Evolutionary conservation across 2,888 invertebrate species (phyloP).

Genomic region (Lutraria lutraria): DNA sequence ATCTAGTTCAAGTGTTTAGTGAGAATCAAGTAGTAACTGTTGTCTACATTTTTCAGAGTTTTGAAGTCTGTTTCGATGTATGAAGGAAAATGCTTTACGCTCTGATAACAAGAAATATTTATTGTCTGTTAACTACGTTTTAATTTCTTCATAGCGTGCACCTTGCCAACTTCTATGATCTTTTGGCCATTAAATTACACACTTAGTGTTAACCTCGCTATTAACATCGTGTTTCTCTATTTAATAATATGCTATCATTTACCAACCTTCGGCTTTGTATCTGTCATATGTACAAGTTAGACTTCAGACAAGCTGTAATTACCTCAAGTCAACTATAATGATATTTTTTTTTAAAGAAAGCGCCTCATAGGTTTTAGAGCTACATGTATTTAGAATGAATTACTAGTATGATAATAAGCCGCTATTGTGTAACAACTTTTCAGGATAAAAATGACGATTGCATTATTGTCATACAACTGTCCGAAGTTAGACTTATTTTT

Average conservation of each 20-base stretch:
- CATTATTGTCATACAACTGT: too few relatives aligned
- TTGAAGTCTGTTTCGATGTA: not conserved
- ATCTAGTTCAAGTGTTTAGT: too few relatives aligned
- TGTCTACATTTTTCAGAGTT: not conserved
- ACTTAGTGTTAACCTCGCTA: not conserved
- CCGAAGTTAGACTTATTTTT: too few relatives aligned
- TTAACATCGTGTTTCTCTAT: not conserved
- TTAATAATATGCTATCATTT: not conserved
- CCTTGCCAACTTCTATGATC: not conserved
- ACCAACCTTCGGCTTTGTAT: not conserved
- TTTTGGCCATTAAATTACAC: not conserved
- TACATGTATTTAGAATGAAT: too few relatives aligned
- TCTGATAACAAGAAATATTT: not conserved
- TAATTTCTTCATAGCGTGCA: not conserved
- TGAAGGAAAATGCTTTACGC: not conserved
- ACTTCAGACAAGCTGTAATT: constrained; percentile 11
- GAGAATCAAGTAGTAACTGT: not conserved
- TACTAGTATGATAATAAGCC: too few relatives aligned
- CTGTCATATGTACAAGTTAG: not conserved
- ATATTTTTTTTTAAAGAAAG: too few relatives aligned
- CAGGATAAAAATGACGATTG: too few relatives aligned
- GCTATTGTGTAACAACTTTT: too few relatives aligned
- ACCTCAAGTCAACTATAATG: not conserved
- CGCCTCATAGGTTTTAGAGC: too few relatives aligned
- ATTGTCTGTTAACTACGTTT: not conserved